phyloP scores from a whole-genome alignment of 2,113 vertebrate genomes.

The Felis chaus region DNA sequence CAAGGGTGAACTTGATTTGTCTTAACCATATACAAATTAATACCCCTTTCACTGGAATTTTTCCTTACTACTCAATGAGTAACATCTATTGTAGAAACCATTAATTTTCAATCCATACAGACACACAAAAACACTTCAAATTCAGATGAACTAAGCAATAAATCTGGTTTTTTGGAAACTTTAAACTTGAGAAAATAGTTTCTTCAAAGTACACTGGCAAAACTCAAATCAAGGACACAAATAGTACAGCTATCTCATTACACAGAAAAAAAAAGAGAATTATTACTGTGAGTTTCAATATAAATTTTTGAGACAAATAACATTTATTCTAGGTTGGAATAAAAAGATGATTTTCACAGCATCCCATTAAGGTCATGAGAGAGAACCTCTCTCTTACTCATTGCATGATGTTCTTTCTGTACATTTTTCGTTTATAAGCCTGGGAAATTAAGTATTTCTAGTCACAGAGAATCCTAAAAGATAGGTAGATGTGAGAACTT shows the following conservation, averaged over 20 bases:
- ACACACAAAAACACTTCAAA: not conserved
- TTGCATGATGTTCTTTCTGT: not conserved
- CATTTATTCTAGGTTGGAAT: not conserved
- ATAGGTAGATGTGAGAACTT: not conserved
- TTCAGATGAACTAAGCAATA: not conserved
- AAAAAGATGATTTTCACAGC: not conserved
- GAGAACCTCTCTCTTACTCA: not conserved
- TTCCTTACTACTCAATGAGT: not conserved
- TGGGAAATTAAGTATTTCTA: not conserved
- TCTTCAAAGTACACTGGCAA: not conserved
- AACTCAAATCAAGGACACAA: not conserved
- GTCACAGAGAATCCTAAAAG: not conserved
- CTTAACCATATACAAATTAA: not conserved
- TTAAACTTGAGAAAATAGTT: not conserved
- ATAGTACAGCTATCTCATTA: not conserved
- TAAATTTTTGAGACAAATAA: constrained; percentile 1
- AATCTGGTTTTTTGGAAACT: not conserved
- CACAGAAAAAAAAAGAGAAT: not conserved
- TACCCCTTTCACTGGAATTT: not conserved
- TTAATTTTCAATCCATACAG: not conserved
- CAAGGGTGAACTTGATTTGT: not conserved
- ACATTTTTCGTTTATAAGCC: not conserved
- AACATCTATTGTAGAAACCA: not conserved
- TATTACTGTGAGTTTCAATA: constrained; percentile 29
- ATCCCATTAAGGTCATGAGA: not conserved